phyloP scores from a whole-genome alignment of 2,113 vertebrate genomes.

The Clarias batrachus region DNA sequence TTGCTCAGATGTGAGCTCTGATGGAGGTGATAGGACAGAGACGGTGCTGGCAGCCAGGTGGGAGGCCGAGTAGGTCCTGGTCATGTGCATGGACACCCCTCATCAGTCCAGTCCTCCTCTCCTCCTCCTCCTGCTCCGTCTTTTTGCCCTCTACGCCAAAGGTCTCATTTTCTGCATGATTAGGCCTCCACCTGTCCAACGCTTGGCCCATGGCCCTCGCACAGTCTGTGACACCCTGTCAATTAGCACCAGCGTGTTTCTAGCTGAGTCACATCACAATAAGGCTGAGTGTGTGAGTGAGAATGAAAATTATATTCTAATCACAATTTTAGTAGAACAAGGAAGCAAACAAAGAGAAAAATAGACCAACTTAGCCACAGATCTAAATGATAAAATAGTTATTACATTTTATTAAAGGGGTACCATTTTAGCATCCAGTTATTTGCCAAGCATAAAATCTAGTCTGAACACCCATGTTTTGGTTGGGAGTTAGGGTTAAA shows the following conservation, averaged over 20 bases:
- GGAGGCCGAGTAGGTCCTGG: conserved; percentile 33
- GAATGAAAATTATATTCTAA: conserved; percentile 9
- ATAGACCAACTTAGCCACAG: neutral
- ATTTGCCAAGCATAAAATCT: neutral
- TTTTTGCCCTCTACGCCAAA: conserved; percentile 63
- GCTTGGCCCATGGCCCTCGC: conserved; percentile 68
- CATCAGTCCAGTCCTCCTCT: conserved; percentile 45
- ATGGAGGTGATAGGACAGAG: conserved; percentile 9
- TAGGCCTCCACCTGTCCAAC: conserved; percentile 75
- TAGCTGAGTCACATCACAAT: conserved; percentile 44
- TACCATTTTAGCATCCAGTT: neutral
- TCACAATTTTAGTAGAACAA: neutral
- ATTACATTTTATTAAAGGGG: no score
- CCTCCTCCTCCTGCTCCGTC: conserved; percentile 29
- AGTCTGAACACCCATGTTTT: neutral
- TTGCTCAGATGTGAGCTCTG: conserved; percentile 14
- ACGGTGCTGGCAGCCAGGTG: conserved; percentile 9
- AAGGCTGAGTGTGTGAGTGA: neutral
- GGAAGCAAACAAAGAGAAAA: neutral
- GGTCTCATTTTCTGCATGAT: conserved; percentile 80
- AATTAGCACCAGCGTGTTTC: conserved; percentile 65
- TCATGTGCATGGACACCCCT: conserved; percentile 29
- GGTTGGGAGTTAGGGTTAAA: neutral
- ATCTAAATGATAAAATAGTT: neutral
- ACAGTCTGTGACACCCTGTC: conserved; percentile 55